Evolutionary conservation across 2,797 vertebrate genomes (phyloP).

Genomic region (Smutsia gigantea): DNA sequence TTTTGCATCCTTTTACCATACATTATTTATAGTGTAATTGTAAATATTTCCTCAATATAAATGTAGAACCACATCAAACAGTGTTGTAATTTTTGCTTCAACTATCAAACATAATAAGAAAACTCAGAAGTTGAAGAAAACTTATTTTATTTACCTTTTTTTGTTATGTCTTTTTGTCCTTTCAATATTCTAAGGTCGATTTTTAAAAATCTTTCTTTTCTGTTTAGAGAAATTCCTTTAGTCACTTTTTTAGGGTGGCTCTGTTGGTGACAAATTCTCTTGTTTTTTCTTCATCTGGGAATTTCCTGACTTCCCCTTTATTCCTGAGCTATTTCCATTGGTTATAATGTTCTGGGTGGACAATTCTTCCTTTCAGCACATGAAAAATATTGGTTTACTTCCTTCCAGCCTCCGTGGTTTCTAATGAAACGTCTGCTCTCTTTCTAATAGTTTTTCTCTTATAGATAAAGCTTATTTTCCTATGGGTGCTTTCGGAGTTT

Average conservation of each 20-base stretch:
- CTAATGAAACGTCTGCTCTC: not conserved
- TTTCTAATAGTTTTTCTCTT: too few species aligned
- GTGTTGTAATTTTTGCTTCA: not conserved
- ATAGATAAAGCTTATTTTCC: not conserved
- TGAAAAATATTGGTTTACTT: rapidly evolving
- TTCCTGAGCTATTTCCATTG: not conserved
- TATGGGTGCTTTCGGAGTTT: not conserved
- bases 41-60: not conserved
- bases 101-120: not conserved
- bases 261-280: not conserved
- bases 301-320: rapidly evolving
- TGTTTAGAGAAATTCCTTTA: not conserved
- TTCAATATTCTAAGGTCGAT: too few species aligned
- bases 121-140: not conserved
- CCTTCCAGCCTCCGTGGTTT: not conserved
- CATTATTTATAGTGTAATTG: rapidly evolving
- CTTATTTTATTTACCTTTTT: not conserved
- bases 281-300: not conserved
- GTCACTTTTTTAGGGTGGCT: not conserved
- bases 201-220: not conserved
- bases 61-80: rapidly evolving
- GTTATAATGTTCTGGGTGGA: not conserved
- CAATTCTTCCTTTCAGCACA: too few species aligned
- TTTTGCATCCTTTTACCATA: not conserved
- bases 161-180: not conserved